Evolutionary conservation across 2,888 invertebrate genomes (phyloP).

Genomic region (Pocota personata): DNA sequence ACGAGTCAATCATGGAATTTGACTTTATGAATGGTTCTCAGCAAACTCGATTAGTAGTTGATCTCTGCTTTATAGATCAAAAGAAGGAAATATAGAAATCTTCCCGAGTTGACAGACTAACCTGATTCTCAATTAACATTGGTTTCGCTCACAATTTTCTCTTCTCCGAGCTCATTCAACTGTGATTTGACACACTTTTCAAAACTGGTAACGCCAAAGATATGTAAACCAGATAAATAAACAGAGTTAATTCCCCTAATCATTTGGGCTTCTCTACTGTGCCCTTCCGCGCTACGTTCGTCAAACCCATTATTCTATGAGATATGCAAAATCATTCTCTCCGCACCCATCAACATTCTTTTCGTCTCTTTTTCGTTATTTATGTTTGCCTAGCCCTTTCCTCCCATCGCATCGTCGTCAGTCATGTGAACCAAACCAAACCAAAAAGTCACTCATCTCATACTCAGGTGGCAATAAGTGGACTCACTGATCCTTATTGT

Average conservation of each 20-base stretch:
- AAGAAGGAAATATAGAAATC: too few relatives aligned
- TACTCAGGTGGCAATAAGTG: constrained; percentile 46
- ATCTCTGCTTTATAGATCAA: too few relatives aligned
- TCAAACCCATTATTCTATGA: constrained; percentile 2
- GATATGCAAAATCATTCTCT: constrained; percentile 48
- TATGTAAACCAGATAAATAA: constrained; percentile 12
- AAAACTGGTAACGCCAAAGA: constrained; percentile 24
- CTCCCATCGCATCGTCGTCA: not conserved
- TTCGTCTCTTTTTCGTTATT: constrained; percentile 32
- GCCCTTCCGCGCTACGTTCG: not conserved
- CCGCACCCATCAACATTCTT: constrained; percentile 42
- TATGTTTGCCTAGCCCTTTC: constrained; percentile 18
- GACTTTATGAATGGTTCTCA: too few relatives aligned
- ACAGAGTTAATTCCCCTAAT: not conserved
- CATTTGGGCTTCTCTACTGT: not conserved
- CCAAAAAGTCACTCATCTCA: constrained; percentile 39
- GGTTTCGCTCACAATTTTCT: not conserved
- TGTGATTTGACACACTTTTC: constrained; percentile 40
- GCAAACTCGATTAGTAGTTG: too few relatives aligned
- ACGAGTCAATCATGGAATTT: too few relatives aligned
- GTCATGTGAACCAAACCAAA: constrained; percentile 14
- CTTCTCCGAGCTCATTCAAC: not conserved
- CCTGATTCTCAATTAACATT: not conserved
- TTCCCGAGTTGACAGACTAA: too few relatives aligned
- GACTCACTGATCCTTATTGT: constrained; percentile 57